Evolutionary conservation across 1,140 invertebrate species (phyloP), one percentile per base, ranked within the genome.

Genomic region (Drosophila sp.): DNA sequence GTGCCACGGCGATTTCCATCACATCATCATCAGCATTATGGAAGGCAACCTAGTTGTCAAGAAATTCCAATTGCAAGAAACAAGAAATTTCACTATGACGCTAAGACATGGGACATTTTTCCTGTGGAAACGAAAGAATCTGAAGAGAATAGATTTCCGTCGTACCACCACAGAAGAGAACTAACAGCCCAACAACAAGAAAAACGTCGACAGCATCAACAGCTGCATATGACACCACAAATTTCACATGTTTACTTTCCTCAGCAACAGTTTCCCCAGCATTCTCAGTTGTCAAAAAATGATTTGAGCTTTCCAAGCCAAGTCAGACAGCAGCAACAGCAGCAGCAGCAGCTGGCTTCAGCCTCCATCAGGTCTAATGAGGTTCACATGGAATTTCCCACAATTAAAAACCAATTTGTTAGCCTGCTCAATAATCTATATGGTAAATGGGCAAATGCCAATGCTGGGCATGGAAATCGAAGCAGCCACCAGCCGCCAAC

Each of bases 391-490:
- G 63, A 75, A 85, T 87, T 84, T 89, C 84, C 84, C 60, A 75
- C 79, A 84, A 84, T 90, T 87, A 89, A 87, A 87, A 89, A 90
- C 61, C 80, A 62, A 90, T 87, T 87, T 80, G 70, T 87, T 70
- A 72, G 68, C 65, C 84, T 84, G 77, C 66, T 73, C 72, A 66
- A 89, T 87, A 74, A 77, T 72, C 62, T 60, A 44, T 40, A 27
- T 78, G 73, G 70, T 63, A 61, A 66, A 40, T 32, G 56, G 60
- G 41, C 66, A 41, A 64, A 61, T 66, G 66, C 54, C 30, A 61
- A 77, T 35, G 55, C 40, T 77, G 55, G 29, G 27, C 55, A 47
- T 50, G 29, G 44, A 61, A 29, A 33, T 38, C 71, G 57, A 41
- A 61, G 60, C 44, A 38, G 35, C 17, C 65, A 29, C 23, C 23